These are phyloP conservation scores for Turnix velox DNA, from an alignment of 2,113 vertebrate species.

Conservation along the genomic window DNA sequence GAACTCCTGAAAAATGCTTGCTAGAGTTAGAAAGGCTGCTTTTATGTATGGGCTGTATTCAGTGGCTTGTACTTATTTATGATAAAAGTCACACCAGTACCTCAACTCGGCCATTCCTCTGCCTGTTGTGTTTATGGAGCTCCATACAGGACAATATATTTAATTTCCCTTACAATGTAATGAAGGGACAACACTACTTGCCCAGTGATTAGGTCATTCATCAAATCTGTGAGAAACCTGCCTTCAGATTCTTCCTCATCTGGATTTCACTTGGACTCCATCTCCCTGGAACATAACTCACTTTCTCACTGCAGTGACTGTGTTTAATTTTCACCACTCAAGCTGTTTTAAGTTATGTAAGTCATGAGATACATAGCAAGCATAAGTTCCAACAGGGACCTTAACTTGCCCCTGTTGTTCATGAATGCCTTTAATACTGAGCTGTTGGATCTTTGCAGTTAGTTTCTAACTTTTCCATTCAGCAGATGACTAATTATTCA, in stretches of 20 bases:
- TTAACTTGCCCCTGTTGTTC: neutral
- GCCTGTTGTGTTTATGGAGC: neutral
- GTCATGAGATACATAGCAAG: neutral
- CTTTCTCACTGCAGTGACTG: neutral
- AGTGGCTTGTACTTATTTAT: neutral
- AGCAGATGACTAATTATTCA: neutral
- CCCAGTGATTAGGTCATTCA: neutral
- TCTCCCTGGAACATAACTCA: neutral
- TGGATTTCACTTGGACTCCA: neutral
- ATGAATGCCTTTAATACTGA: neutral
- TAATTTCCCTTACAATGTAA: neutral
- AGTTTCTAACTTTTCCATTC: neutral
- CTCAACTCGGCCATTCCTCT: neutral
- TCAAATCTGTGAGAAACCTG: neutral
- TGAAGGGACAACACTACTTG: neutral
- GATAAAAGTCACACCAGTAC: neutral
- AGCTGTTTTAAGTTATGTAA: neutral
- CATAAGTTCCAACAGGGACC: neutral
- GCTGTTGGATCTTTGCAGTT: neutral
- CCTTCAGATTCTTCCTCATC: neutral
- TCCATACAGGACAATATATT: neutral
- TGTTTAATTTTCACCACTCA: neutral
- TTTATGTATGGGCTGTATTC: neutral
- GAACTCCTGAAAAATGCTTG: neutral
- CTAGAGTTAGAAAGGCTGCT: neutral